Base-by-base conservation (phyloP, 2,797 vertebrate genomes). In the Coregonus sp. region DNA sequence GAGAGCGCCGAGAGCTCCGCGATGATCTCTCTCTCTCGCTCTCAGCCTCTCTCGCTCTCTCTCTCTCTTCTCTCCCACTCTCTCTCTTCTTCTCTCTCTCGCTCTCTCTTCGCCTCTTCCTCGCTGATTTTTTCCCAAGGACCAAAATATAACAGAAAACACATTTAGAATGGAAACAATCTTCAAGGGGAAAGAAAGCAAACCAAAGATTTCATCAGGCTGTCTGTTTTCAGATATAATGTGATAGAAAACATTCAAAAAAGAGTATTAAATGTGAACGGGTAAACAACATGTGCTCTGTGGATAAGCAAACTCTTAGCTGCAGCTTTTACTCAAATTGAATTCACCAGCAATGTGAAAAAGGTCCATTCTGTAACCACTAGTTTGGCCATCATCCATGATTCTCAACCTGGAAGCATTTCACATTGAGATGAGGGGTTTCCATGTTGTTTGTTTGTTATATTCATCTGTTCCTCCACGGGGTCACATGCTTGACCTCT, bases 121-220 rank as follows among this genome's bases (percentile, higher is more conserved):
- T n/a, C n/a, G n/a, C n/a, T n/a, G n/a, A n/a, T n/a, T n/a, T n/a
- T n/a, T n/a, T n/a, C n/a, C 77, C 80, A 66, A 78, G 73, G 82
- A 87, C 85, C 69, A 83, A 86, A 78, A 85, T 82, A 82, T 86
- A 88, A 90, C 63, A 87, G 86, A 86, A 88, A 91, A 87, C 88
- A 89, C 18, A 78, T 92, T 90, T 52, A 50, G 73, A 82, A 74
- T 87, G 87, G 86, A 89, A 88, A 90, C 56, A 89, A 87, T 73
- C 80, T 83, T 84, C 50, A 2, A 75, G 72, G 86, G 82, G 72
- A 77, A 75, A 77, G 80, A 76, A 77, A 75, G 77, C n/a, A 0
- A 78, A 78, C 82, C 75, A 75, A 78, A 75, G 84, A 89, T 87
- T 84, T 77, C 80, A 86, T 83, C 78, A 80, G 86, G 87, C 72